Conservation (phyloP, 2,113 vertebrate species). For the Microtus pennsylvanicus region DNA sequence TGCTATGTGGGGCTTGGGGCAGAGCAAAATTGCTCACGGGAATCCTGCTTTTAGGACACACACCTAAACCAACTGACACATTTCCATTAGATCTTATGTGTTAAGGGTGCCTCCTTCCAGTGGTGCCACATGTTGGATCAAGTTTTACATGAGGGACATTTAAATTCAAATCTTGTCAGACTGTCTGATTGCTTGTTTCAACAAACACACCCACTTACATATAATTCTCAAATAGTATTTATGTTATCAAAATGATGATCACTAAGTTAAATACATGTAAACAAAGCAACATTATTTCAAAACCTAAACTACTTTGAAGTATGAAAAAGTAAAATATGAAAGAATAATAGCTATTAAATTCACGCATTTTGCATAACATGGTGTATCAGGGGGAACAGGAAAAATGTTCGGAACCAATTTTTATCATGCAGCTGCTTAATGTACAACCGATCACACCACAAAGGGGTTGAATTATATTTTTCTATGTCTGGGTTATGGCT, state of each 20-base stretch:
- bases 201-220: background rate
- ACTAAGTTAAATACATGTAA: background rate
- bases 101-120: background rate
- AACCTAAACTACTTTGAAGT: background rate
- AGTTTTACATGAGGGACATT: background rate
- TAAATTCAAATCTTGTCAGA: background rate
- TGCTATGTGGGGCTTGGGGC: no score
- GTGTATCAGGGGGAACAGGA: background rate
- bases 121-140: background rate
- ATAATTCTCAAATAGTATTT: background rate
- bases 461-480: background rate
- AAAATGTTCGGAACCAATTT: background rate
- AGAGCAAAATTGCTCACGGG: background rate
- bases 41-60: background rate
- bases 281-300: background rate
- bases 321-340: constrained; percentile 6
- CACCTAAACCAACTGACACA: background rate
- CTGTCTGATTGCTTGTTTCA: background rate
- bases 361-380: background rate
- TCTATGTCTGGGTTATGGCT: background rate
- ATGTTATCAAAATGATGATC: background rate
- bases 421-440: background rate
- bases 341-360: background rate
- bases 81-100: background rate
- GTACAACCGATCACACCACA: background rate